phyloP scores from a whole-genome alignment of 2,113 vertebrate genomes.

The Halichoeres trimaculatus region DNA sequence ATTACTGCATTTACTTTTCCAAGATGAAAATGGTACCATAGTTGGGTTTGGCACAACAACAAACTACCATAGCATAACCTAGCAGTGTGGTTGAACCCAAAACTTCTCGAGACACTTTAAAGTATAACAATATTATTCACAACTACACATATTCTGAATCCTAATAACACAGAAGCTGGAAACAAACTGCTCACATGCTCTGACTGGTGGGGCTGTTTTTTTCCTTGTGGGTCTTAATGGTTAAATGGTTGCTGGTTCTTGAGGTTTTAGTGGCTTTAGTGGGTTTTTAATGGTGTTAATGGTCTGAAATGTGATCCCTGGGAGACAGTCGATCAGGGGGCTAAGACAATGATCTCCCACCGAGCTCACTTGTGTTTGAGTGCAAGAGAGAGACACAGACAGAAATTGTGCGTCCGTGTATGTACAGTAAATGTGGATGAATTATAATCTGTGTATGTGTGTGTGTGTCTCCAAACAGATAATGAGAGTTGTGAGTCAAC shows the following conservation, averaged over 20 bases:
- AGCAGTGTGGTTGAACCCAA: too few species aligned
- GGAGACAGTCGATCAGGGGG: conserved; percentile 76
- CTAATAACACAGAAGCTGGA: conserved; percentile 8
- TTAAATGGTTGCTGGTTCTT: conserved; percentile 79
- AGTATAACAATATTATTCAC: neutral
- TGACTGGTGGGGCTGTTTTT: conserved; percentile 26
- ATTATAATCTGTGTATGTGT: conserved; percentile 30
- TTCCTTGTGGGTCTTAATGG: conserved; percentile 74
- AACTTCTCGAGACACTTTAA: neutral
- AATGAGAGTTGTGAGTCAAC: conserved; percentile 57
- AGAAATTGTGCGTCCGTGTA: conserved; percentile 54
- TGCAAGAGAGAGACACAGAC: conserved; percentile 38
- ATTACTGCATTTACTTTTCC: too few species aligned
- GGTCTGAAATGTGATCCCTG: conserved; percentile 82
- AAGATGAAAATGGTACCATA: too few species aligned
- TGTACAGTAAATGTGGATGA: conserved; percentile 58
- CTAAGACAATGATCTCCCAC: conserved; percentile 74
- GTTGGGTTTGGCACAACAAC: too few species aligned
- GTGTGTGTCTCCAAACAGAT: conserved; percentile 53
- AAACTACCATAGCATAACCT: too few species aligned
- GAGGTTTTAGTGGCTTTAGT: conserved; percentile 84
- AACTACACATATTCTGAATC: conserved; percentile 15
- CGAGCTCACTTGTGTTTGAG: conserved; percentile 52
- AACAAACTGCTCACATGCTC: conserved; percentile 38
- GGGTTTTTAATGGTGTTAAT: conserved; percentile 84